Base-by-base conservation (phyloP, 1,140 invertebrate genomes). In the Nasonia vitripennis region DNA sequence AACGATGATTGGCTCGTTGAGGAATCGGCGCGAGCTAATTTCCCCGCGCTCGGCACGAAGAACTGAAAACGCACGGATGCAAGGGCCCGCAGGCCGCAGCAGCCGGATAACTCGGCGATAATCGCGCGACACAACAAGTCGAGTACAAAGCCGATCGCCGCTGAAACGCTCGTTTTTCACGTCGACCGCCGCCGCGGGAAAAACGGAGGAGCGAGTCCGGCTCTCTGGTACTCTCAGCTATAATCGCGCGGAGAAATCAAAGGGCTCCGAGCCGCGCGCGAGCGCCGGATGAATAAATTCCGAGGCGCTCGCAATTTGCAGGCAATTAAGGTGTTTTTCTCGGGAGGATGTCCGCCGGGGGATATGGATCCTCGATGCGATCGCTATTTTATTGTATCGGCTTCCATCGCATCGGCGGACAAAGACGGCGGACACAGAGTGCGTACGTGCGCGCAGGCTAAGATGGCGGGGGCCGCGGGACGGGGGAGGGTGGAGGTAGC, bases 1-100 rank as follows among this genome's bases (percentile, higher is more conserved):
- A n/a, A n/a, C 79, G 73, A 85, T 78, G 78, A 85, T 85, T 85
- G 84, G 84, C 84, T 81, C 70, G 37, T 85, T 81, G 77, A 27
- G 79, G 78, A 85, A 85, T 85, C 27, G 27, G 27, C 27, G 27
- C 27, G 27, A 27, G 27, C 27, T 27, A 27, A 27, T 27, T 27
- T 27, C 27, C 27, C 27, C 1, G 27, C 27, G 27, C 1, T 2
- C 27, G 27, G 27, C 1, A 1, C 27, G 27, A 27, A 1, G 1
- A 27, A 27, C 27, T 27, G 27, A 27, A 27, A 27, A 2, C 27
- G 27, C 27, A 27, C 27, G 27, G 27, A 2, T 2, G 27, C 1
- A 27, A 2, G 27, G 27, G 27, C 27, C 27, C 27, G 27, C 27
- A 27, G 27, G 27, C 34, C 34, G 34, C 34, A 34, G 27, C 2